phyloP scores from a whole-genome alignment of 2,888 invertebrate species.

The Oegoconia quadripuncta region DNA sequence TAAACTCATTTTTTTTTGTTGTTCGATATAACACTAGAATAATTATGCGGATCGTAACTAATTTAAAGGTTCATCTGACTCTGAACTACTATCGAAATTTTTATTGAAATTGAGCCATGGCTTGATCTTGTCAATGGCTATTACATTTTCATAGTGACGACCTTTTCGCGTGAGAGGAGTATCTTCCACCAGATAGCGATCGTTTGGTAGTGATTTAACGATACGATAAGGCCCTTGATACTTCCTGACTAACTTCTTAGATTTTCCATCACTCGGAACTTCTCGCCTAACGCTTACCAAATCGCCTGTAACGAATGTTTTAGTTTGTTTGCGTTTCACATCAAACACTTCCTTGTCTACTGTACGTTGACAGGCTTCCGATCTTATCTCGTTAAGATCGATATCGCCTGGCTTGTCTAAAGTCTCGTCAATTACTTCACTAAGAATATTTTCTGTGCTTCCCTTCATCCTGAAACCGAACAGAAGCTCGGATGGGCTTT shows the following conservation, averaged over 20 bases:
- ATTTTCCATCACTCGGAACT: background rate
- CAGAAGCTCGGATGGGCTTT: constrained; percentile 9
- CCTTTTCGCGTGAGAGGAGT: constrained; percentile 1
- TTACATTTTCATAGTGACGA: background rate
- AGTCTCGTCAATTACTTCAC: background rate
- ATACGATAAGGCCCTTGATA: constrained; percentile 4
- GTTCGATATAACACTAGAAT: too few species aligned
- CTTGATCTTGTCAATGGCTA: background rate
- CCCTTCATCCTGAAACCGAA: constrained; percentile 10
- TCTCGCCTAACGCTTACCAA: background rate
- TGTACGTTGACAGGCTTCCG: background rate
- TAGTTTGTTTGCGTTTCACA: background rate
- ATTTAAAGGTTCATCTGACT: too few species aligned
- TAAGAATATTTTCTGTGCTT: background rate
- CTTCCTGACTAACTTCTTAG: background rate
- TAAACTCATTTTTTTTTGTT: too few species aligned
- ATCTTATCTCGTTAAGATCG: background rate
- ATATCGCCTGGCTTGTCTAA: background rate
- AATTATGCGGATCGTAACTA: too few species aligned
- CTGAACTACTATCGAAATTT: too few species aligned
- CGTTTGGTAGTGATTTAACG: constrained; percentile 1
- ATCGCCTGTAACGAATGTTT: background rate
- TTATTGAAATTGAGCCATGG: background rate
- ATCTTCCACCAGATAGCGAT: background rate
- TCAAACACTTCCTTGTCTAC: background rate